Conservation (phyloP, 2,113 vertebrate species). For the Ictidomys tridecemlineatus region DNA sequence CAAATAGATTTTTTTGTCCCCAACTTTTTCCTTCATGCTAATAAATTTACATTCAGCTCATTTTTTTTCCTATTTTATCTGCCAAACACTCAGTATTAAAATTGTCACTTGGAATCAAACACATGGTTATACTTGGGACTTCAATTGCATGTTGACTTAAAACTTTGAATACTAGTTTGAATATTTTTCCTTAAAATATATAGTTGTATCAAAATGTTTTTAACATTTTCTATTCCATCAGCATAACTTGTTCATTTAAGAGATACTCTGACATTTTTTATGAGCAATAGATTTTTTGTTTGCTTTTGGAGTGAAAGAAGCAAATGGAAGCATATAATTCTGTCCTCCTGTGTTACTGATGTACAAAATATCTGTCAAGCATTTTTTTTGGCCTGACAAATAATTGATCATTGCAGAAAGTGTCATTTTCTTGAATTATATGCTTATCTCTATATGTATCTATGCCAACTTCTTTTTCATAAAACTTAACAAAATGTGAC, state of each 20-base stretch:
- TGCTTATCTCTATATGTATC: neutral
- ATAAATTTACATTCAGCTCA: neutral
- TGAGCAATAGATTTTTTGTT: neutral
- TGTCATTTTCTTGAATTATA: neutral
- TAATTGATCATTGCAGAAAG: neutral
- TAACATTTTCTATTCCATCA: neutral
- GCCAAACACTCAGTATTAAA: neutral
- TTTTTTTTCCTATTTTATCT: neutral
- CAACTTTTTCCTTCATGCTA: neutral
- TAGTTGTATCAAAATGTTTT: neutral
- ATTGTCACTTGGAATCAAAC: neutral
- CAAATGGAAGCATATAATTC: neutral
- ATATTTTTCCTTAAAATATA: neutral
- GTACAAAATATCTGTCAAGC: neutral
- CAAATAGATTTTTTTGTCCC: neutral
- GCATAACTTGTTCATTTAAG: neutral
- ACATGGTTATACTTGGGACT: neutral
- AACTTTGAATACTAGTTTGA: neutral
- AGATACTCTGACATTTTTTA: neutral
- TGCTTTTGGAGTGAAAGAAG: neutral
- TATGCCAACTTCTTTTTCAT: neutral
- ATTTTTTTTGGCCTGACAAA: neutral
- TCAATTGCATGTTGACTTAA: neutral
- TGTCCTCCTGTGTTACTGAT: neutral
- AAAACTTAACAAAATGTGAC: neutral